These are phyloP conservation scores for Amitus sp. DNA, from an alignment of 2,888 invertebrate species.

Conservation along the genomic window DNA sequence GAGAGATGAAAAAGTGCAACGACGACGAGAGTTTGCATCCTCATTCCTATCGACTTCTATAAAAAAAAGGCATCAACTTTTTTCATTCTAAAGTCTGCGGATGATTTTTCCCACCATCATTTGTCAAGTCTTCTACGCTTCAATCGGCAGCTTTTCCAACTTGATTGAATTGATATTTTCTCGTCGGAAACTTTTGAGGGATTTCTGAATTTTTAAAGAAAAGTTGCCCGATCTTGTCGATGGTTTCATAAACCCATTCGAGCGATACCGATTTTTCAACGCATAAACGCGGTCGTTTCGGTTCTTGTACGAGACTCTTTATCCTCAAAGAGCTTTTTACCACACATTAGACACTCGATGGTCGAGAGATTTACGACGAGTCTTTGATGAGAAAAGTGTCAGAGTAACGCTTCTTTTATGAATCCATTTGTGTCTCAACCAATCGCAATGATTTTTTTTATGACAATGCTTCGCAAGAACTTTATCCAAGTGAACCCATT, in stretches of 20 bases:
- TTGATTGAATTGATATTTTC: no score
- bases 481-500: no score
- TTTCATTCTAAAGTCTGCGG: not conserved
- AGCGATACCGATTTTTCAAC: conserved; percentile 44
- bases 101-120: no score
- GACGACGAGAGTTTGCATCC: not conserved
- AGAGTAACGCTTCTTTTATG: conserved; percentile 16
- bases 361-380: conserved; percentile 15
- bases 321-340: conserved; percentile 12
- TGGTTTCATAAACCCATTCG: conserved; percentile 48
- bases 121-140: no score
- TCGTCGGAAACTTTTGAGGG: no score
- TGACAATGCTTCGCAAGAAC: not conserved
- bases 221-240: no score
- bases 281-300: conserved; percentile 17
- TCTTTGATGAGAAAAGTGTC: conserved; percentile 12
- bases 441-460: not conserved
- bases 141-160: no score
- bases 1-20: not conserved
- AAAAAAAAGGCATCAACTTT: not conserved
- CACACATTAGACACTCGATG: conserved; percentile 8
- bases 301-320: conserved; percentile 3
- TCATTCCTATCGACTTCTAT: not conserved
- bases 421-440: not conserved
- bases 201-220: no score